These are phyloP conservation scores for Limosa lapponica DNA, from an alignment of 2,797 vertebrate species.

Conservation along the genomic window DNA sequence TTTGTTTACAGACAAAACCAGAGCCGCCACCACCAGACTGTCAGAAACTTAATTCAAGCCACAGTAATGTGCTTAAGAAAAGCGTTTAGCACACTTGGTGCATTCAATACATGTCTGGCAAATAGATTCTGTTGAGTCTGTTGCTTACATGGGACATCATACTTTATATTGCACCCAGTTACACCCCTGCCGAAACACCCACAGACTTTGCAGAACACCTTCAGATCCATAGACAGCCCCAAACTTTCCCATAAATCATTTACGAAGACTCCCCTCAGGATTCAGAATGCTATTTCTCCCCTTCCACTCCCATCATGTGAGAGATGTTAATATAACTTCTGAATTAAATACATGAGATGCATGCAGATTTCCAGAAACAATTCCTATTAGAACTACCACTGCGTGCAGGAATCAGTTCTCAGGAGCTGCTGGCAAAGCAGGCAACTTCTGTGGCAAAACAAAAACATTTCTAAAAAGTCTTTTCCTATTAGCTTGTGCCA, in stretches of 20 bases:
- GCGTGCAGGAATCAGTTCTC: not conserved
- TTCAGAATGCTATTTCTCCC: not conserved
- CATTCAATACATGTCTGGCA: not conserved
- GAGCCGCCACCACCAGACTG: not conserved
- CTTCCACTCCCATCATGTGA: not conserved
- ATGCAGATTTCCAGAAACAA: not conserved
- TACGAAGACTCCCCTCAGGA: not conserved
- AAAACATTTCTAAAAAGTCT: not conserved
- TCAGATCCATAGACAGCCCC: not conserved
- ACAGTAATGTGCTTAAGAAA: rapidly evolving
- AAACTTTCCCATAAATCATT: not conserved
- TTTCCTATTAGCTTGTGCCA: not conserved
- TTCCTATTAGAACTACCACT: not conserved
- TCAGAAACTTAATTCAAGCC: not conserved
- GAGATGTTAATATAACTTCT: not conserved
- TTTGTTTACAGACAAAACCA: not conserved
- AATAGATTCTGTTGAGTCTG: rapidly evolving
- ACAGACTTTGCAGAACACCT: not conserved
- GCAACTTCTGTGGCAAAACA: not conserved
- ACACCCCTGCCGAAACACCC: not conserved
- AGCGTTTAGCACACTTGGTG: not conserved
- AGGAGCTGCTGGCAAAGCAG: not conserved
- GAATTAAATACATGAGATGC: not conserved
- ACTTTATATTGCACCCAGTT: not conserved
- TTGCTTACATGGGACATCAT: rapidly evolving